Percentiles rank a stretch among this genome's conserved stretches.
These are phyloP conservation scores for Plagiodera versicolora DNA, from an alignment of 2,888 invertebrate species.

Conservation along the genomic window DNA sequence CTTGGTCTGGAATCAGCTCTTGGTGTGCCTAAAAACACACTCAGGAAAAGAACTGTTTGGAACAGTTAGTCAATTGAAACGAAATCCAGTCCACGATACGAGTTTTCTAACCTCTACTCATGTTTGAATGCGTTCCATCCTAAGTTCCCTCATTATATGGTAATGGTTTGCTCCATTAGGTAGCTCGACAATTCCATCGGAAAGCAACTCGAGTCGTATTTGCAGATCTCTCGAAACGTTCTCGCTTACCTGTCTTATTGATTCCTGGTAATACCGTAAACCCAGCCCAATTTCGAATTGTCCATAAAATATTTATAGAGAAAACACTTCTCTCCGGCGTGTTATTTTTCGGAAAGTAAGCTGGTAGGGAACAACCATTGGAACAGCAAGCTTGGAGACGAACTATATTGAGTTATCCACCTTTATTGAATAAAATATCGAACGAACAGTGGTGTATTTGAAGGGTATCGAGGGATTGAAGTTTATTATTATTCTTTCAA, in stretches of 20 bases:
- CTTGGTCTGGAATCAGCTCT: no score
- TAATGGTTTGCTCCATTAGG: no score
- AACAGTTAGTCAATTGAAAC: no score
- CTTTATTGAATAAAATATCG: conserved; percentile 30
- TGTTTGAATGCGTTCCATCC: no score
- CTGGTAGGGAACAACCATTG: conserved; percentile 13
- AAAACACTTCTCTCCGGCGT: conserved; percentile 20
- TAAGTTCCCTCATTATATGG: no score
- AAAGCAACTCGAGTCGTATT: background rate
- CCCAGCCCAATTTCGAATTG: conserved; percentile 25
- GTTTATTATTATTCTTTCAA: no score
- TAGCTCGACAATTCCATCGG: no score
- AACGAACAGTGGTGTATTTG: background rate
- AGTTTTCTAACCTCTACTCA: no score
- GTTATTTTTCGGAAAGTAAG: conserved; percentile 26
- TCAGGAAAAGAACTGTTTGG: no score
- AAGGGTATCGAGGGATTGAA: background rate
- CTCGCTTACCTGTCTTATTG: conserved; percentile 18
- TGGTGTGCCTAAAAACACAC: no score
- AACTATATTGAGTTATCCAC: conserved; percentile 26
- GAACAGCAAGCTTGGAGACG: conserved; percentile 19
- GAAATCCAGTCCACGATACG: no score
- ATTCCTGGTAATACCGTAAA: conserved; percentile 16
- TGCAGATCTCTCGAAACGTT: conserved; percentile 2
- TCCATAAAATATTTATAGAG: conserved; percentile 29